Base-by-base conservation (phyloP, 2,888 invertebrate species). In the Brachylomia viminalis region DNA sequence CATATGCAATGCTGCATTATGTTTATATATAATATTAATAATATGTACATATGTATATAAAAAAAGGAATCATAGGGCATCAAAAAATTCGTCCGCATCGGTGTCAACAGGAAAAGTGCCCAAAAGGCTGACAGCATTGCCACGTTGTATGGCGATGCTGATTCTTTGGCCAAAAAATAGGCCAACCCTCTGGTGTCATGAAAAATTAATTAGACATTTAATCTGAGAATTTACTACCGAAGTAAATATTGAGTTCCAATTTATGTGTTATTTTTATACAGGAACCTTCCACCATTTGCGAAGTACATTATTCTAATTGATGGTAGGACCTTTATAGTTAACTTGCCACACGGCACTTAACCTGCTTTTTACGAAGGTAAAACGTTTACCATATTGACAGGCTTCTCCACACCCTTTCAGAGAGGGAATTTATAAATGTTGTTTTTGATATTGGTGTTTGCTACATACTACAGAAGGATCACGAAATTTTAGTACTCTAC, bases 271-370 rank as follows among this genome's bases (percentile, higher is more conserved):
- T 54, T 56, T n/a, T 69, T 38, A 20, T 15, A 47, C 0, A 42
- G 33, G 3, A 23, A 54, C 15, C 2, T 49, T 47, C 33, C 33
- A 5, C 5, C 17, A 6, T 69, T 72, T n/a, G 30, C 20, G 4
- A 13, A 20, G 7, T 27, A 45, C 8, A 61, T 38, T 33, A n/a
- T 27, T 17, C 27, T 56, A 27, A 27, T 56, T 30, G 56, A 58
- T 30, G 82, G 82, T 84, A 73, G n/a, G 1, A 33, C 4, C 20
- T 54, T 15, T 20, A 7, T 45, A 47, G 20, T 45, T 47, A 20
- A 45, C 42, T 70, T 30, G 1, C 56, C 42, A 45, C 49, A 20
- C 33, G 45, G 33, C 67, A 72, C 54, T 64, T 17, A 45, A 64
- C 71, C 30, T 30, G 30, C 2, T 23, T 47, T 47, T 30, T 23